A percentile compares a stretch with the other conserved stretches of the same genome.
Evolutionary conservation across 2,888 invertebrate genomes (phyloP).

Genomic region (Eristalinus aeneus): DNA sequence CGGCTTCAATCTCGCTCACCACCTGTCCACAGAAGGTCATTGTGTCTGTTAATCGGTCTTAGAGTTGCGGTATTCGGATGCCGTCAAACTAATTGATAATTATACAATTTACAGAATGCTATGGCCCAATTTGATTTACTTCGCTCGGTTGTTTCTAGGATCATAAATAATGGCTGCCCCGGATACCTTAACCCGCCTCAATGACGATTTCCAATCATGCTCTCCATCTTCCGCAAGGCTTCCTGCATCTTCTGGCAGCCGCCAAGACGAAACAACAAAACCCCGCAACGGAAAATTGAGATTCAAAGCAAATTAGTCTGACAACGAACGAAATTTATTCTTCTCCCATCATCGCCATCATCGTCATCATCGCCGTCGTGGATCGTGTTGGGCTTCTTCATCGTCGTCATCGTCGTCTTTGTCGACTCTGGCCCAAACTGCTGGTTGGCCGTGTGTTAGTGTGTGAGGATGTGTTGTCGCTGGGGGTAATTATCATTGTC

Average conservation of each 20-base stretch:
- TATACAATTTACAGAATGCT: background rate
- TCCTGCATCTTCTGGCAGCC: background rate
- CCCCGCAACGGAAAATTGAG: slow-evolving; percentile 25
- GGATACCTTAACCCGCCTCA: background rate
- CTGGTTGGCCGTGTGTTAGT: background rate
- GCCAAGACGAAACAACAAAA: background rate
- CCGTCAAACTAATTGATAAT: background rate
- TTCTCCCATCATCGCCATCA: slow-evolving; percentile 26
- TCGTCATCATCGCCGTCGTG: background rate
- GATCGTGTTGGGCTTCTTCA: background rate
- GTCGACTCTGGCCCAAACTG: background rate
- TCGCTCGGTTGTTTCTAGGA: background rate
- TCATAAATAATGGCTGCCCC: background rate
- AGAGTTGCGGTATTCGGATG: background rate
- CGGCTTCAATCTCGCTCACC: background rate
- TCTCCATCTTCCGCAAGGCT: background rate
- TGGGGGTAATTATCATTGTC: slow-evolving; percentile 61
- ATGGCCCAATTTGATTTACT: background rate
- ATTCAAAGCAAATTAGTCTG: slow-evolving; percentile 41
- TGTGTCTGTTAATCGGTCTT: background rate
- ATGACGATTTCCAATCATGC: background rate
- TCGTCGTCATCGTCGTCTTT: too few species aligned
- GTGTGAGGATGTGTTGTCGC: background rate
- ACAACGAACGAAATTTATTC: slow-evolving; percentile 39
- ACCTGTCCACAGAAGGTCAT: background rate